Evolutionary conservation across 2,797 vertebrate genomes (phyloP).

Genomic region (Okamejei kenojei): DNA sequence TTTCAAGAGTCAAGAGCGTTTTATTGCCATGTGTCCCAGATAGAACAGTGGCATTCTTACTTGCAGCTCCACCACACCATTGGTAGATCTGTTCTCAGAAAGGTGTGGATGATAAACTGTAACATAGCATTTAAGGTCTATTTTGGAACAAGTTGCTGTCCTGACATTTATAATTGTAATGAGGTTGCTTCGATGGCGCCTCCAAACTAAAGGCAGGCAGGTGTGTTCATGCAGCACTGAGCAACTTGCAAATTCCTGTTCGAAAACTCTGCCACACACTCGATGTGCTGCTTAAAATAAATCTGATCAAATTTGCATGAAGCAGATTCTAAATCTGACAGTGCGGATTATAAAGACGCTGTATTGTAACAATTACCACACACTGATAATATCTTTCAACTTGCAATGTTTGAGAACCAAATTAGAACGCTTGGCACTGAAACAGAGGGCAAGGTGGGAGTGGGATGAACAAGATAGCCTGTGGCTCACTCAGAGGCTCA

Average conservation of each 20-base stretch:
- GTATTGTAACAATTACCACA: neutral
- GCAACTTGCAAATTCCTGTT: slow-evolving; percentile 5
- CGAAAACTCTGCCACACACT: neutral
- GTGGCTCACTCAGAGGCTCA: neutral
- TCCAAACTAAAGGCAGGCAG: neutral
- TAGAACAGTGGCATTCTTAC: too few species aligned
- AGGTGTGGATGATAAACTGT: neutral
- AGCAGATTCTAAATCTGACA: neutral
- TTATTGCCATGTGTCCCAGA: too few species aligned
- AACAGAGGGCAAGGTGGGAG: neutral
- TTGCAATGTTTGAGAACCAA: neutral
- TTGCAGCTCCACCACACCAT: too few species aligned
- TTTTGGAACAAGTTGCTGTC: neutral
- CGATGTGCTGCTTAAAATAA: neutral
- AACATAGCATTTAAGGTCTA: neutral
- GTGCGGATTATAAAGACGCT: neutral
- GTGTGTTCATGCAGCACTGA: neutral
- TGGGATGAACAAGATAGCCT: neutral
- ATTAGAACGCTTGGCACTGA: neutral
- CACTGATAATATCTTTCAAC: neutral
- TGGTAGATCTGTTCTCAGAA: neutral
- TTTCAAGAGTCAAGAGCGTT: too few species aligned
- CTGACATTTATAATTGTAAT: neutral
- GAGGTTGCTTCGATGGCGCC: neutral
- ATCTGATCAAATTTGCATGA: neutral